Evolutionary conservation across 2,888 invertebrate genomes (phyloP).

Genomic region (Cinara cedri): DNA sequence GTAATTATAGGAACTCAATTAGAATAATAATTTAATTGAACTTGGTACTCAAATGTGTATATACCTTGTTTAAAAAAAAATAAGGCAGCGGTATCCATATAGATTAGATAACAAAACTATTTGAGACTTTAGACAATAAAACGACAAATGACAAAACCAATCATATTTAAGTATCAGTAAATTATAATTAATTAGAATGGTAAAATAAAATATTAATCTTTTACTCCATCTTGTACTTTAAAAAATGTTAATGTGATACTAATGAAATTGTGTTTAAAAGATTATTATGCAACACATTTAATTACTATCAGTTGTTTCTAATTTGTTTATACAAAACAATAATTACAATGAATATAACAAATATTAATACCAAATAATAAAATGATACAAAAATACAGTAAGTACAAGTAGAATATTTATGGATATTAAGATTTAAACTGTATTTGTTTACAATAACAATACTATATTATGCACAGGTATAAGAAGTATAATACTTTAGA

Average conservation of each 20-base stretch:
- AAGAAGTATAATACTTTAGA: no score
- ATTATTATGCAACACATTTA: conserved; percentile 6
- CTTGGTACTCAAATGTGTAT: background rate
- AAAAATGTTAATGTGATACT: background rate
- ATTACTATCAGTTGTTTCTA: background rate
- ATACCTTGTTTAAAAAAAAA: background rate
- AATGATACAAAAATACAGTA: background rate
- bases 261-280: no score
- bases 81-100: background rate
- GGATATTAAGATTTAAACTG: background rate
- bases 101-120: conserved; percentile 31
- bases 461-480: no score
- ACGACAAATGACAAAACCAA: background rate
- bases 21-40: background rate
- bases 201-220: conserved; percentile 13
- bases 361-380: background rate
- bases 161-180: background rate
- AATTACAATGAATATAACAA: background rate
- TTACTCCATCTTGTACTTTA: background rate
- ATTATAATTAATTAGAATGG: background rate
- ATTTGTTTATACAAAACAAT: background rate
- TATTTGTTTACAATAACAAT: no score
- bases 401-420: background rate
- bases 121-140: conserved; percentile 2
- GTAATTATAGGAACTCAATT: no score